Evolutionary conservation across 2,888 invertebrate species (phyloP), one percentile per base, ranked within the genome.

Genomic region (Caenorhabditis macrosperma): DNA sequence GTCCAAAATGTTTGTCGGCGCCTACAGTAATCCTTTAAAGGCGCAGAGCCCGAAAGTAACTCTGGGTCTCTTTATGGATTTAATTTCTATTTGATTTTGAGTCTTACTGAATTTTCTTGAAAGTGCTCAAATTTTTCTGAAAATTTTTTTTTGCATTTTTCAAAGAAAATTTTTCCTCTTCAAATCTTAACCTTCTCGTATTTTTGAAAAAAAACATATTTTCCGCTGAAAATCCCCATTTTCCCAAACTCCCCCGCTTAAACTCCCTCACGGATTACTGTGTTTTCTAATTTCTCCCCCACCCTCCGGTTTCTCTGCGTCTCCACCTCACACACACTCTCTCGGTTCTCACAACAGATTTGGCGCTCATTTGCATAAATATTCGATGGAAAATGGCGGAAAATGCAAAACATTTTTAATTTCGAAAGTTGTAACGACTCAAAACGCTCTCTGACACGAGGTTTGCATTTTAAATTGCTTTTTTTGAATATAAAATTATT

Each of bases 291-390:
- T 46, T 17, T 17, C 20, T 7, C 22, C 22, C n/a, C n/a, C n/a
- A n/a, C n/a, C n/a, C n/a, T n/a, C n/a, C n/a, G n/a, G n/a, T 46
- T 6, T 28, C 54, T 54, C 54, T 54, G 28, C 33, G 30, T 54
- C 54, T 54, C 28, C 6, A 2, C n/a, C 17, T 15, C 7, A 4
- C 20, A 4, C 28, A 6, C 54, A n/a, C 54, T 54, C 54, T 54
- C 54, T 30, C 46, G 46, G 20, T 15, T 46, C 46, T 46, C 46
- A 46, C 46, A 22, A 46, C 46, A 46, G 46, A 46, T 46, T 46
- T 46, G 46, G 46, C 20, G 46, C 22, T 46, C 20, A 46, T 46
- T 46, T 46, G 46, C 46, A 46, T 46, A 46, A 46, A 38, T 38
- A 38, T 38, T 38, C 38, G 15, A 38, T 38, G 38, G 38, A 15